phyloP scores from a whole-genome alignment of 2,113 vertebrate genomes.

The Falcunculus frontatus region DNA sequence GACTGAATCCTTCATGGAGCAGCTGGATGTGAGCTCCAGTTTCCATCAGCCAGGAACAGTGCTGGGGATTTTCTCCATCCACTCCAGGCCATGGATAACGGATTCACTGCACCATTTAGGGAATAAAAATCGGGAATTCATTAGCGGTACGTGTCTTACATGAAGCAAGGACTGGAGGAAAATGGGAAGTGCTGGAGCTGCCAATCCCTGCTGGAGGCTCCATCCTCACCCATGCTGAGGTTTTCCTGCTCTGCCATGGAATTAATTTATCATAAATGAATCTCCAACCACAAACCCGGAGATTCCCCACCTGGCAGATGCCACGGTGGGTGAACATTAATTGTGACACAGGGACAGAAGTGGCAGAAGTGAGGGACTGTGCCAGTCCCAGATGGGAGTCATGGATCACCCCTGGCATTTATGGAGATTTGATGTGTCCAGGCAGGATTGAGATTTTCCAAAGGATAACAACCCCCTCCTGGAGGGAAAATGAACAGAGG shows the following conservation, averaged over 20 bases:
- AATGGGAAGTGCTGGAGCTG: background rate
- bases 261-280: background rate
- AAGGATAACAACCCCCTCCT: background rate
- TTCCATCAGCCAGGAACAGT: background rate
- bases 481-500: background rate
- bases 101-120: constrained; percentile 31
- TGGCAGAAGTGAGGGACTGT: background rate
- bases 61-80: background rate
- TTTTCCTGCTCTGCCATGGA: background rate
- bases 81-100: background rate
- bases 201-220: background rate
- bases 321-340: background rate
- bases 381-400: background rate
- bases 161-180: background rate
- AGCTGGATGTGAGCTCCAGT: constrained; percentile 29
- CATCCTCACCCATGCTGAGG: background rate
- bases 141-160: background rate
- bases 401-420: background rate
- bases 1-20: constrained; percentile 45
- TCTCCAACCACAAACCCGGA: background rate
- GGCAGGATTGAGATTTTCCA: background rate
- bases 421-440: background rate
- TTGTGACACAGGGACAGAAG: background rate
- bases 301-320: background rate
- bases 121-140: constrained; percentile 55